Evolutionary conservation across 2,113 vertebrate genomes (phyloP), one percentile per base, ranked within the genome.

Genomic region (Erpornis zantholeuca): DNA sequence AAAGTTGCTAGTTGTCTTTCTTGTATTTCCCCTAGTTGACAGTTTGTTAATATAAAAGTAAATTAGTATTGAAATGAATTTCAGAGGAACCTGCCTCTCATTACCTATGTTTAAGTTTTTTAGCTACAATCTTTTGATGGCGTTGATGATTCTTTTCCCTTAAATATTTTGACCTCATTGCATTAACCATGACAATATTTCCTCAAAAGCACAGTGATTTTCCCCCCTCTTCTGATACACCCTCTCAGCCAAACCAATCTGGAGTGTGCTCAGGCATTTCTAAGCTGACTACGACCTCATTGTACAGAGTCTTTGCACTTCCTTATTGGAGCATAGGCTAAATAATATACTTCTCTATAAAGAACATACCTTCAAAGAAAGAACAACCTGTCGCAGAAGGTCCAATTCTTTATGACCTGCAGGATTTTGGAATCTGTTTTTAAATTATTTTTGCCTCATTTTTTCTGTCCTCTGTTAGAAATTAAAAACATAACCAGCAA

Each of bases 31-130:
- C 36, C 49, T 79, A 72, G 64, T 40, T 93, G 92, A 82, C 70
- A 76, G 35, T 64, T 97, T 19, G 4, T 88, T 92, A 95, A 90
- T 53, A 33, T 95, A 60, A 88, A 86, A 97, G 59, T 94, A 96
- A 72, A 69, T 80, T 75, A 77, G 76, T 64, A 33, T 61, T 82
- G 66, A 72, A 97, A 91, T 88, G 6, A 33, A n/a, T 85, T 76
- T 54, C 31, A 69, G 54, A 94, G 64, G 79, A 96, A 92, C 40
- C 53, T 93, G 72, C 59, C 36, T 87, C 45, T 93, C 66, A 68
- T 94, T 94, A 78, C 20, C 9, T 80, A 52, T 90, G n/a, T 92
- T 91, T 90, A 81, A 44, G 20, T 88, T 86, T 60, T 78, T 59
- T 66, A 57, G 50, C 33, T 72, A 11, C 70, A 61, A n/a, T 82